A percentile compares a stretch with the other conserved stretches of the same genome.
Evolutionary conservation across 2,888 invertebrate genomes (phyloP).

Genomic region (Synanthedon formicaeformis): DNA sequence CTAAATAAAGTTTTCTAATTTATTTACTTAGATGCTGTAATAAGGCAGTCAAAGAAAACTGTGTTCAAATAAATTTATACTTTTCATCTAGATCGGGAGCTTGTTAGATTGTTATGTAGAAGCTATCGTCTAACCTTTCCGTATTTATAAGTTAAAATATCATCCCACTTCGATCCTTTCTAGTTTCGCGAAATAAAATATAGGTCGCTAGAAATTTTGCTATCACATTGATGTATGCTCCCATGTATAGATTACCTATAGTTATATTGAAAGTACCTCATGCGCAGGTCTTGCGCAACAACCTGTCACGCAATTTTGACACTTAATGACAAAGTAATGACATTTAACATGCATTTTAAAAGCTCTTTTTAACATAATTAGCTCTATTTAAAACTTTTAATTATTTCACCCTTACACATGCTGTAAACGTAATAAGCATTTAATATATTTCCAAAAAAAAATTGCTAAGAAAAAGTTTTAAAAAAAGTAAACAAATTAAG

Average conservation of each 20-base stretch:
- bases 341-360: too few relatives aligned
- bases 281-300: conserved; percentile 59
- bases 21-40: too few relatives aligned
- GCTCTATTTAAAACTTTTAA: background rate
- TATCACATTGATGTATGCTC: conserved; percentile 22
- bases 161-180: background rate
- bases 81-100: background rate
- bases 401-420: background rate
- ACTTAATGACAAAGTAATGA: conserved; percentile 12
- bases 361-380: too few relatives aligned
- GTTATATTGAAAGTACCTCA: conserved; percentile 33
- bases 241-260: conserved; percentile 13
- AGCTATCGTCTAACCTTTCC: background rate
- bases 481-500: background rate
- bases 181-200: conserved; percentile 27
- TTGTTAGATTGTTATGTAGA: background rate
- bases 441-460: background rate
- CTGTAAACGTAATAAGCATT: background rate
- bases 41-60: too few relatives aligned
- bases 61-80: too few relatives aligned
- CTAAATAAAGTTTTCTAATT: too few relatives aligned
- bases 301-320: conserved; percentile 20
- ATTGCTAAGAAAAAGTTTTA: background rate
- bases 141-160: background rate
- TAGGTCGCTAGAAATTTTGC: conserved; percentile 46